A percentile compares a stretch with the other conserved stretches of the same genome.
Evolutionary conservation across 2,888 invertebrate genomes (phyloP).

Genomic region (Poecilobothrus nobilitatus): DNA sequence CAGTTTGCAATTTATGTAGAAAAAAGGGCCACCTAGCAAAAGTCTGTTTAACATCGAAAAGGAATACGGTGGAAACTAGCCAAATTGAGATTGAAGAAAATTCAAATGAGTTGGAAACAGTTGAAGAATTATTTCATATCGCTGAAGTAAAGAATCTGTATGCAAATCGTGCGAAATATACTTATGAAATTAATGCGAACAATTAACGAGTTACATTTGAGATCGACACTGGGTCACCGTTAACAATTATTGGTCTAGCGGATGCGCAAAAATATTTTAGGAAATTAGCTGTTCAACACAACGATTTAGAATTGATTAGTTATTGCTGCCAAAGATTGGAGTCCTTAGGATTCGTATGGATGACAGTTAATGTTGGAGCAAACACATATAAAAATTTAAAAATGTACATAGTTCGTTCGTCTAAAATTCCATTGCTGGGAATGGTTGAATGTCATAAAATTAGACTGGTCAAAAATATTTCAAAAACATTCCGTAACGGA

Average conservation of each 20-base stretch:
- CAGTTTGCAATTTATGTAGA: not conserved
- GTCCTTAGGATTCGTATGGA: constrained; percentile 16
- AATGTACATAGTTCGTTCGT: constrained; percentile 23
- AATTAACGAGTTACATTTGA: not conserved
- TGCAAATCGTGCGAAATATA: not conserved
- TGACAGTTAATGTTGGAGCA: constrained; percentile 7
- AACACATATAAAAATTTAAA: constrained; percentile 16
- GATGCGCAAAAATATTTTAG: not conserved
- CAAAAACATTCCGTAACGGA: too few relatives aligned
- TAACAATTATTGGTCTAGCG: not conserved
- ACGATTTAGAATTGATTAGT: constrained; percentile 19
- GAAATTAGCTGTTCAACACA: not conserved
- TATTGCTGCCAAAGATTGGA: constrained; percentile 20
- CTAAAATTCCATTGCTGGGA: constrained; percentile 26
- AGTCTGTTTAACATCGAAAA: not conserved
- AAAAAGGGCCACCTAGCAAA: not conserved
- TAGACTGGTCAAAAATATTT: too few relatives aligned
- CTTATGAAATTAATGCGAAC: not conserved
- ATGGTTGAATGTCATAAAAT: constrained; percentile 25
- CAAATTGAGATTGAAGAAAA: not conserved
- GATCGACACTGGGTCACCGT: not conserved
- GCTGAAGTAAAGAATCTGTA: too few relatives aligned
- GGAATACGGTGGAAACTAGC: not conserved
- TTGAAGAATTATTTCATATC: not conserved
- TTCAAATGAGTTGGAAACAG: too few relatives aligned